Percentiles rank a stretch among this genome's conserved stretches.
Conservation (phyloP, 2,888 invertebrate genomes). For the Pheosia gnoma region DNA sequence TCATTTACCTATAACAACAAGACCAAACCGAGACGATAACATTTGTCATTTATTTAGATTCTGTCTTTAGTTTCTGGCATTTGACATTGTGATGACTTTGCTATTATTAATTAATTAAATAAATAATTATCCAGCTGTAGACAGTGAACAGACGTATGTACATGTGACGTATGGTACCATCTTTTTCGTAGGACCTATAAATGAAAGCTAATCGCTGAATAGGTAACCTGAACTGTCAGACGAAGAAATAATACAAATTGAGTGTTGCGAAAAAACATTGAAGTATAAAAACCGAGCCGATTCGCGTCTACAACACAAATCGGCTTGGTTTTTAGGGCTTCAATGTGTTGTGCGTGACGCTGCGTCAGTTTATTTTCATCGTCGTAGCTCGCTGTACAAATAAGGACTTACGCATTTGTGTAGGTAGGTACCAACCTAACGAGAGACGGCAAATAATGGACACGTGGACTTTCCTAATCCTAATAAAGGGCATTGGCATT, state of each 20-base stretch:
- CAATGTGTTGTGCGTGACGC: too few species aligned
- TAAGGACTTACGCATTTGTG: too few species aligned
- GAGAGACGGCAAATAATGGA: slow-evolving; percentile 1
- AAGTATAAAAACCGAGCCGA: too few species aligned
- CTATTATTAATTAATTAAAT: background rate
- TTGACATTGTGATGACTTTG: slow-evolving; percentile 7
- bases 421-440: background rate
- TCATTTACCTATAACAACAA: background rate
- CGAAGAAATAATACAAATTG: too few species aligned
- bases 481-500: slow-evolving; percentile 51
- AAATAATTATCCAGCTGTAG: slow-evolving; percentile 5
- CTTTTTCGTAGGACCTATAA: background rate
- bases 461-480: slow-evolving; percentile 39
- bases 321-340: too few species aligned
- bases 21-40: background rate
- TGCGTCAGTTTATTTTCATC: too few species aligned
- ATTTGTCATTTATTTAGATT: background rate
- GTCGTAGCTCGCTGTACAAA: too few species aligned
- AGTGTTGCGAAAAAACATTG: too few species aligned
- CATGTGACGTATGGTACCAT: background rate
- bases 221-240: too few species aligned
- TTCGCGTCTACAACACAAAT: too few species aligned
- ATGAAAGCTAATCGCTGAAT: too few species aligned
- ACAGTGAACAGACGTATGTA: background rate
- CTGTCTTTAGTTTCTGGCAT: background rate